phyloP scores from a whole-genome alignment of 1,140 invertebrate species.

The Scaptodrosophila lebanonensis region DNA sequence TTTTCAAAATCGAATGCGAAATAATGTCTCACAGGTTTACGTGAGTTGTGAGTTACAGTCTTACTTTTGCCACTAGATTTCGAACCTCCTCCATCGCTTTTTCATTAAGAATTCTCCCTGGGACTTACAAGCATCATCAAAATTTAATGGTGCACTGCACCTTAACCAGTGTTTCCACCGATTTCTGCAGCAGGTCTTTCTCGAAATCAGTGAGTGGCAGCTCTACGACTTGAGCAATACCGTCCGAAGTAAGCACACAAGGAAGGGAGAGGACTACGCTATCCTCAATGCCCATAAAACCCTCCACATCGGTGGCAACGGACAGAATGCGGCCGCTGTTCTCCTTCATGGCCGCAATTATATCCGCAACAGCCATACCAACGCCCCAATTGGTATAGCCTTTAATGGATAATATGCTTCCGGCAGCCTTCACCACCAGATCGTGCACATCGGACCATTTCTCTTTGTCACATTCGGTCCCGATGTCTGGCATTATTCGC shows the following conservation, averaged over 20 bases:
- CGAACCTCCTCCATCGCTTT: too few species aligned
- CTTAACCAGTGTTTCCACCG: conserved; percentile 82
- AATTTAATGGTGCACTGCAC: too few species aligned
- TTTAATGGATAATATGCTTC: conserved; percentile 93
- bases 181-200: conserved; percentile 81
- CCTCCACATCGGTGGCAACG: conserved; percentile 89
- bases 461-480: conserved; percentile 85
- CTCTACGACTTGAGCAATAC: conserved; percentile 86
- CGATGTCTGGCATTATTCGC: conserved; percentile 86
- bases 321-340: conserved; percentile 89
- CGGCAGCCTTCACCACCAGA: conserved; percentile 89
- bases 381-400: conserved; percentile 95
- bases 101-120: too few species aligned
- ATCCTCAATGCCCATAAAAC: conserved; percentile 86
- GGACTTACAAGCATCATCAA: too few species aligned
- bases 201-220: conserved; percentile 86
- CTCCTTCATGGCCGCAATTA: conserved; percentile 85
- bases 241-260: conserved; percentile 86
- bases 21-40: too few species aligned
- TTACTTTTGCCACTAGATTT: too few species aligned
- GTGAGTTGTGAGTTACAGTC: too few species aligned
- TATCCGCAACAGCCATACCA: conserved; percentile 87
- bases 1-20: too few species aligned
- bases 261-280: conserved; percentile 93
- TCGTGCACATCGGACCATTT: conserved; percentile 87